Base-by-base conservation (phyloP, 2,113 vertebrate species). In the Stomatorhinus ivindoensis region DNA sequence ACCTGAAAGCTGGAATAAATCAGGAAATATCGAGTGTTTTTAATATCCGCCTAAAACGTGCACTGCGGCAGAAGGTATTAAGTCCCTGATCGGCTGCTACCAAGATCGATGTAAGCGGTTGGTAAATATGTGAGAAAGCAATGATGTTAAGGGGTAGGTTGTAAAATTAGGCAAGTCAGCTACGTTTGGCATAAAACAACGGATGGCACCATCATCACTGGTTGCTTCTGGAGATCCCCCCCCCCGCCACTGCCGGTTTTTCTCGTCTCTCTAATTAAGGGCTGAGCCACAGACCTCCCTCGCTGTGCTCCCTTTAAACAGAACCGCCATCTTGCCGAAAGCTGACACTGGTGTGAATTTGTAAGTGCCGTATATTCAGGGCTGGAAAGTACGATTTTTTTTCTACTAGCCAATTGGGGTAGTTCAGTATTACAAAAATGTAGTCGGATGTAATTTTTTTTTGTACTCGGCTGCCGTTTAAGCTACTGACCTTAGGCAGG, bases 11-110 rank as follows among this genome's bases (percentile, higher is more conserved):
- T 27, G 39, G 55, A 50, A 65, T 87, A 87, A 87, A 87, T 87
- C 87, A 61, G 55, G 39, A 27, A 44, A 87, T 65, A 61, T 88
- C 58, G 10, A 24, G 42, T n/a, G 42, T 88, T 88, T 88, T 73
- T 73, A 73, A 88, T 73, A 76, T 88, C 65, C 69, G 8, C 65
- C 73, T 88, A 51, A 80, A 88, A 88, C 46, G 15, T 39, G 24
- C 65, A 24, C 88, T 88, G 44, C 65, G 19, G n/a, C 65, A 88
- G 69, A 15, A 48, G 46, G 48, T 88, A 88, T 88, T 73, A 88
- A 51, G 31, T 51, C 48, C 15, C 65, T 80, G 65, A 88, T 88
- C 15, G 47, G 69, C 27, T 50, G 27, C 65, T 88, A 55, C 17
- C 51, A 47, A 65, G 87, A 87, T 46, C 24, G 39, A 65, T 87